A percentile compares a stretch with the other conserved stretches of the same genome.
These are phyloP conservation scores for Copsychus sechellarum DNA, from an alignment of 2,113 vertebrate genomes.

Conservation along the genomic window DNA sequence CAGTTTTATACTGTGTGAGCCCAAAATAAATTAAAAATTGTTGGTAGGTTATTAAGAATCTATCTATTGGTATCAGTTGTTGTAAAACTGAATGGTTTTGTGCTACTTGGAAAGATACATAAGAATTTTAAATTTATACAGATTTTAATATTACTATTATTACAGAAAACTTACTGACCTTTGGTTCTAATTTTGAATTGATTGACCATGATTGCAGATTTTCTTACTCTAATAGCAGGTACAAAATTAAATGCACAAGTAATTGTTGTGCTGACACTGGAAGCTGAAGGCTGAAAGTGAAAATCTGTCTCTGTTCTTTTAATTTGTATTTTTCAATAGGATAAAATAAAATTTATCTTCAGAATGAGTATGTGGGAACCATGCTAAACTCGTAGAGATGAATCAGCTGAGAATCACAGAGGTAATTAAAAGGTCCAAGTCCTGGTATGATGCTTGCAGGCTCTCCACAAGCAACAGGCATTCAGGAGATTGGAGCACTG, in stretches of 20 bases:
- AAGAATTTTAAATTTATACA: not conserved
- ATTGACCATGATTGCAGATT: not conserved
- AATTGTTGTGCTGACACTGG: not conserved
- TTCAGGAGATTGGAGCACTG: not conserved
- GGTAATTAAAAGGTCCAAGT: not conserved
- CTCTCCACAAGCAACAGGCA: not conserved
- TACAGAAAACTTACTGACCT: not conserved
- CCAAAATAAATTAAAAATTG: slow-evolving; percentile 38
- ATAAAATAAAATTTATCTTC: not conserved
- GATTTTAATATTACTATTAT: not conserved
- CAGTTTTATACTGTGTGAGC: not conserved
- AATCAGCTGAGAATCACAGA: not conserved
- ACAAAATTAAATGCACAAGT: not conserved
- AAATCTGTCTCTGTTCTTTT: not conserved
- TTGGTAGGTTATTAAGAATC: not conserved
- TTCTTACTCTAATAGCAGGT: not conserved
- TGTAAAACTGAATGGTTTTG: slow-evolving; percentile 6
- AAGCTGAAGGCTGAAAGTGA: not conserved
- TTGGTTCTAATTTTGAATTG: not conserved
- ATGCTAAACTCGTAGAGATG: not conserved
- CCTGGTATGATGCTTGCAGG: not conserved
- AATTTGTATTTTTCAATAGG: not conserved
- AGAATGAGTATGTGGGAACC: not conserved
- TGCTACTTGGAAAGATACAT: not conserved
- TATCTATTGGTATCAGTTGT: slow-evolving; percentile 17